Base-by-base conservation (phyloP, 2,888 invertebrate species). In the Cerceris rybyensis region DNA sequence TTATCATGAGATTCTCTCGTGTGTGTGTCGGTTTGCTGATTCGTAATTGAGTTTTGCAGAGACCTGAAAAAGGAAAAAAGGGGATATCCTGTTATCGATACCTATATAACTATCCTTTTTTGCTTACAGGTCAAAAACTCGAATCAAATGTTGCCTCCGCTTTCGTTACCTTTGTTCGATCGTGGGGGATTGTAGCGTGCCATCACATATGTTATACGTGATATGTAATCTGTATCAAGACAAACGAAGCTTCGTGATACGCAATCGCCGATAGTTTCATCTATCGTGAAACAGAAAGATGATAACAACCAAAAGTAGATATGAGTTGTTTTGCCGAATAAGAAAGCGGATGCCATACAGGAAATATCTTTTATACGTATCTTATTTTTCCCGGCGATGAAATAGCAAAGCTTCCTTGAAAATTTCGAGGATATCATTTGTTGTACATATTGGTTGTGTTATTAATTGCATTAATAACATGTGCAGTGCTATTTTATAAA, bases 31-130 rank as follows among this genome's bases (percentile, higher is more conserved):
- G 17, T 13, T 41, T 59, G 55, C 55, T 28, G 58, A 70, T 55
- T 46, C 54, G 59, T 75, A 78, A 78, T 70, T 78, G 63, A 78
- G 70, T 78, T 72, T 78, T 60, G 73, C 43, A 17, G 60, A 9
- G 64, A 59, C 43, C 63, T 65, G 13, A 41, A 50, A 43, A 57
- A 16, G 28, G 28, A 28, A 2, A 28, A 4, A 28, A 28, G 2
- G 28, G 28, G 4, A 28, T 1, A 4, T 28, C 28, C 39, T 39
- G 63, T 68, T 70, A 66, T 72, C 72, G 73, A 49, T 16, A 69
- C 60, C 77, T 67, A 65, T 77, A 61, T 63, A 28, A 28, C 28
- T 28, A 77, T 74, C 68, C 68, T 59, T 50, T 68, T 78, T 68
- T 55, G 65, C 70, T 78, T 65, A 78, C 67, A 68, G 66, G 64